A percentile compares a stretch with the other conserved stretches of the same genome.
These are phyloP conservation scores for Cryptocheilus praepositus DNA, from an alignment of 2,888 invertebrate genomes.

Conservation along the genomic window DNA sequence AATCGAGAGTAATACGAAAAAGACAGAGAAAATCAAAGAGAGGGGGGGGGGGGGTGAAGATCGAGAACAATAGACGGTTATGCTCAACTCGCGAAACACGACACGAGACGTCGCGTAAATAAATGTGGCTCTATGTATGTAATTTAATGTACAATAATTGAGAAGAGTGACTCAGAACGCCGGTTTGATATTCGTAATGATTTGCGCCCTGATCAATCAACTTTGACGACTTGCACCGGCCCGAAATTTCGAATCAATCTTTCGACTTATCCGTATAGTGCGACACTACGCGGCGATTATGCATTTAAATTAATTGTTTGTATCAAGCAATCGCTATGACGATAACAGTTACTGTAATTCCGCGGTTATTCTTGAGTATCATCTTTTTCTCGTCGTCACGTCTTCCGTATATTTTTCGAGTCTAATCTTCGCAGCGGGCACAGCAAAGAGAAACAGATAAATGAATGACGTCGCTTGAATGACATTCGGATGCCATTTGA, in stretches of 20 bases:
- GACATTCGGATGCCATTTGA: no score
- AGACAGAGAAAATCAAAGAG: conserved; percentile 10
- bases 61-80: background rate
- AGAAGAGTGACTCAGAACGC: conserved; percentile 20
- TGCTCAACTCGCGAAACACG: background rate
- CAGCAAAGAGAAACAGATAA: background rate
- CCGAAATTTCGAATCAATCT: no score
- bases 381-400: conserved; percentile 13
- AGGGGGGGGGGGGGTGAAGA: background rate
- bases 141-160: conserved; percentile 48
- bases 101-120: conserved; percentile 31
- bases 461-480: no score
- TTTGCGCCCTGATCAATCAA: no score
- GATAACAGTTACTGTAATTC: background rate
- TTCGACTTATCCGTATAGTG: no score
- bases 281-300: no score
- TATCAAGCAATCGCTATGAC: no score
- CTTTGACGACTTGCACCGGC: no score
- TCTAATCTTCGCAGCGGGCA: background rate
- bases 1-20: background rate
- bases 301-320: no score
- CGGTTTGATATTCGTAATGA: background rate
- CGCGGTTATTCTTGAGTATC: background rate
- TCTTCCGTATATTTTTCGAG: conserved; percentile 20
- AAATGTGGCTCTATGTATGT: conserved; percentile 55